Evolutionary conservation across 2,888 invertebrate genomes (phyloP).

Genomic region (Noctuana brunneofusca): DNA sequence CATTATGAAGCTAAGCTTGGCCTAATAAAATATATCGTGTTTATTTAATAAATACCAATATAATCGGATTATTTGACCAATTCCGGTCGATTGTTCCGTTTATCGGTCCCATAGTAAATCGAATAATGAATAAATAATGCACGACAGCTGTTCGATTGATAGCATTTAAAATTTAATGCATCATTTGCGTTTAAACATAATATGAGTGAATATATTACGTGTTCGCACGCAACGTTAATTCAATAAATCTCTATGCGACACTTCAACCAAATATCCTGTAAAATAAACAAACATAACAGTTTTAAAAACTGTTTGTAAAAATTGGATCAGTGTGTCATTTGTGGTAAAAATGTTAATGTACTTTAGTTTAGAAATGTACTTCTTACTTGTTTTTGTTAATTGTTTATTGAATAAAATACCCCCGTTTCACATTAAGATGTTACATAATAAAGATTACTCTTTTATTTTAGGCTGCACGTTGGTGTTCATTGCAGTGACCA

Average conservation of each 20-base stretch:
- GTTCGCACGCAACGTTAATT: constrained; percentile 29
- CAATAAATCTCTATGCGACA: constrained; percentile 28
- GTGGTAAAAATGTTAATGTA: no score
- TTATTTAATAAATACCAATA: background rate
- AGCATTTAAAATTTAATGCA: constrained; percentile 33
- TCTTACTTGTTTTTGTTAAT: no score
- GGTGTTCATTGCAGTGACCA: no score
- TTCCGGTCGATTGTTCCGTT: constrained; percentile 28
- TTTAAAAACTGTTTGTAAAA: background rate
- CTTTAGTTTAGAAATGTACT: background rate
- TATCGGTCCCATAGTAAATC: constrained; percentile 27
- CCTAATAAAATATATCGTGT: background rate
- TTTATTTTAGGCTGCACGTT: no score
- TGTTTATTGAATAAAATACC: no score
- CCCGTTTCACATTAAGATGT: no score
- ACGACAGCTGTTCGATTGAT: constrained; percentile 33
- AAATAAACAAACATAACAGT: constrained; percentile 1
- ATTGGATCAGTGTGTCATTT: background rate
- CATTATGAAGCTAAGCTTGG: no score
- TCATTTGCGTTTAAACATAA: constrained; percentile 13
- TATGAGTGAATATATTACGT: constrained; percentile 3
- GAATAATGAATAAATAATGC: constrained; percentile 32
- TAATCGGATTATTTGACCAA: constrained; percentile 23
- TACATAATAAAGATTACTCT: no score
- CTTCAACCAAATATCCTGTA: constrained; percentile 18